Base-by-base conservation (phyloP, 2,797 vertebrate genomes). In the Acomys russatus region DNA sequence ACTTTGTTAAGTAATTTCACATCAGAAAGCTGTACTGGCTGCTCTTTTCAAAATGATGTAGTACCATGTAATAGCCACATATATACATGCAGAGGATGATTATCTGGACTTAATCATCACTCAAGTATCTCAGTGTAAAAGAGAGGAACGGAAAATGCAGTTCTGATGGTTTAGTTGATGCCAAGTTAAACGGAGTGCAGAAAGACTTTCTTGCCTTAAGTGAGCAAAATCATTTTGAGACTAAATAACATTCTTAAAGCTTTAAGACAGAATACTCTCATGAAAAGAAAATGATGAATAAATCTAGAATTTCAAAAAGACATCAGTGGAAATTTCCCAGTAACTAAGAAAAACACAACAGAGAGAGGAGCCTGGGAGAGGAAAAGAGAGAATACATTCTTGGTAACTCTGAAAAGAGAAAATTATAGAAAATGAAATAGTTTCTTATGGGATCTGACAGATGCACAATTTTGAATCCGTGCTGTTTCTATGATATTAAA, bases 401-500 rank as follows among this genome's bases (percentile, higher is more conserved):
- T 61, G 79, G 73, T 96, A 93, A 78, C 73, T 28, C 17, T 88
- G 85, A 96, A 95, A 83, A 83, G 92, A 97, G 93, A 95, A 97
- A 97, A 89, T 23, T 83, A 96, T 30, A 79, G 92, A 78, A 98
- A 98, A 98, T 96, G 15, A 38, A 90, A 92, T 80, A 9, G 88
- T 97, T 97, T 98, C 98, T 96, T 95, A 3, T 68, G 54, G 93
- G 94, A 88, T 96, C 71, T 12, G 35, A 97, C 4, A 71, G 95
- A 95, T 77, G 91, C 66, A 92, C 93, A 96, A 51, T 0, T 14
- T 84, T 94, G 95, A 91, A 97, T 97, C 87, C 97, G 93, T 97
- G 97, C 98, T 98, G 98, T 63, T 98, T 96, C 70, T 59, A 95
- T 96, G 97, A 97, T 97, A 98, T 98, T 98, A 97, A 98, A 97